Conservation (phyloP, 2,888 invertebrate species). For the Argyresthia goedartella region DNA sequence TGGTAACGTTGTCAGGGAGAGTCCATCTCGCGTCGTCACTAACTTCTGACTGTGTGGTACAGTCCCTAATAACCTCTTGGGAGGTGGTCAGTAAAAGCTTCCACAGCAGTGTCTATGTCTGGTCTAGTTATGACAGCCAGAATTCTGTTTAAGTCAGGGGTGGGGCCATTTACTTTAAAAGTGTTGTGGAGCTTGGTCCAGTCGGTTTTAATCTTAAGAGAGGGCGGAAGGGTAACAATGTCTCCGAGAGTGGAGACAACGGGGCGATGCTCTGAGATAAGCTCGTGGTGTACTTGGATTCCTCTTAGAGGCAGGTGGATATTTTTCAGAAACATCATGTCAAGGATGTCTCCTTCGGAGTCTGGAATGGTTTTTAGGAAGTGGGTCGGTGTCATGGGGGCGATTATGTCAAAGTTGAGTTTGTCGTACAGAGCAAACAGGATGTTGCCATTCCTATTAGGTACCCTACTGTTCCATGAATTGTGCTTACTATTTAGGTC, state of each 20-base stretch:
- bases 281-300: too few relatives aligned
- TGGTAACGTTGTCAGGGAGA: neutral
- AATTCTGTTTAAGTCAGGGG: neutral
- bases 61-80: neutral
- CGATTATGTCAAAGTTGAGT: too few relatives aligned
- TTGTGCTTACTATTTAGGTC: too few relatives aligned
- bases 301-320: too few relatives aligned
- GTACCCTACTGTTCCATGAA: too few relatives aligned
- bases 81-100: neutral
- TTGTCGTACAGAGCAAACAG: too few relatives aligned
- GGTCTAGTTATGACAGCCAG: neutral
- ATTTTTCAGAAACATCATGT: too few relatives aligned
- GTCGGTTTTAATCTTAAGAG: neutral
- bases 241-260: neutral
- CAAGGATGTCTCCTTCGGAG: too few relatives aligned
- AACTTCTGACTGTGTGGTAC: neutral
- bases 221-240: neutral
- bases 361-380: too few relatives aligned
- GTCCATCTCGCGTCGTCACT: neutral
- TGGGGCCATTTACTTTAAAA: neutral
- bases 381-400: too few relatives aligned
- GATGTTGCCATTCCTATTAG: too few relatives aligned
- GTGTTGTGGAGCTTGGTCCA: neutral
- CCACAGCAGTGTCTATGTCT: neutral
- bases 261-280: too few relatives aligned